These are phyloP conservation scores for Emmelina monodactyla DNA, from an alignment of 2,888 invertebrate genomes.

Conservation along the genomic window DNA sequence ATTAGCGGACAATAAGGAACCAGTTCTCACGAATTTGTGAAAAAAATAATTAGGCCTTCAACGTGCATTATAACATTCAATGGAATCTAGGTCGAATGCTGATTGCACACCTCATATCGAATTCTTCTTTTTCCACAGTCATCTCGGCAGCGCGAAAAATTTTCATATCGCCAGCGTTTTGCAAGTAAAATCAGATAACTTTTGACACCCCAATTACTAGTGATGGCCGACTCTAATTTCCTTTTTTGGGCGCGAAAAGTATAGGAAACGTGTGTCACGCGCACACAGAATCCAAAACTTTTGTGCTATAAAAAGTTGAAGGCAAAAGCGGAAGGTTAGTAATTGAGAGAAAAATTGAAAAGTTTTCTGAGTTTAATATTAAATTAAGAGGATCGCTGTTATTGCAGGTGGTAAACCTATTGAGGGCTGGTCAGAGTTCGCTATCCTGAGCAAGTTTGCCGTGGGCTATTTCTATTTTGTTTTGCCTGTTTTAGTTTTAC, in stretches of 20 bases:
- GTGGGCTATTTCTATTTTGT: conserved; percentile 27
- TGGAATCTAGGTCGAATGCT: conserved; percentile 57
- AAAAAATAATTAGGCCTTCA: conserved; percentile 10
- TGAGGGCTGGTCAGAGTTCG: conserved; percentile 17
- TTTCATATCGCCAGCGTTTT: conserved; percentile 59
- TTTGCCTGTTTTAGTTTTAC: conserved; percentile 44
- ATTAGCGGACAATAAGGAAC: too few species aligned
- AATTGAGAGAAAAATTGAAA: conserved; percentile 41
- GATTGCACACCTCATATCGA: conserved; percentile 61
- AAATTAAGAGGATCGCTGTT: conserved; percentile 31
- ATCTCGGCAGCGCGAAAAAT: conserved; percentile 55
- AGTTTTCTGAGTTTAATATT: conserved; percentile 44
- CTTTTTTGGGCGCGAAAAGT: conserved; percentile 33
- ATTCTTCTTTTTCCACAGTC: conserved; percentile 58
- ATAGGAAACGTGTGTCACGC: conserved; percentile 46
- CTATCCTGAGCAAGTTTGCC: conserved; percentile 6
- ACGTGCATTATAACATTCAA: conserved; percentile 24
- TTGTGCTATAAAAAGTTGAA: conserved; percentile 38
- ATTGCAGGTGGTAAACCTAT: conserved; percentile 32
- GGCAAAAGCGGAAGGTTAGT: conserved; percentile 35
- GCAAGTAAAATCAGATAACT: conserved; percentile 67
- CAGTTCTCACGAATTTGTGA: too few species aligned
- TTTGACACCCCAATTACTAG: conserved; percentile 66
- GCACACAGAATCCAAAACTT: conserved; percentile 45
- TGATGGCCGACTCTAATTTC: conserved; percentile 49